Percentiles rank a stretch among this genome's conserved stretches.
Conservation (phyloP, 2,797 vertebrate species). For the Hybognathus amarus region DNA sequence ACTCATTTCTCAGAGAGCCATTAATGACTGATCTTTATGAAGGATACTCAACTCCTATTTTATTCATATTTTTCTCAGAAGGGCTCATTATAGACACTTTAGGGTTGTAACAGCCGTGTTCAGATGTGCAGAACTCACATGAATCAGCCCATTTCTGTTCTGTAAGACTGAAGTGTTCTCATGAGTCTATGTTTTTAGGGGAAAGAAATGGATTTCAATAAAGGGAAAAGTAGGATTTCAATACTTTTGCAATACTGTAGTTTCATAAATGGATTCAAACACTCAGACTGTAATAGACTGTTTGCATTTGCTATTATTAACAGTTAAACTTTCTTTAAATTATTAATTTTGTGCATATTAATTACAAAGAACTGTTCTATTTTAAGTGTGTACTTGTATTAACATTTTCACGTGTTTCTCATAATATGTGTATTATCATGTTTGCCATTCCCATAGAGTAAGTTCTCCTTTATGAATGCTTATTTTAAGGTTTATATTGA, state of each 20-base stretch:
- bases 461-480: not conserved
- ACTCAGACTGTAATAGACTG: not conserved
- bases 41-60: not conserved
- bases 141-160: not conserved
- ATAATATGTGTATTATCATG: not conserved
- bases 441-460: not conserved
- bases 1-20: not conserved
- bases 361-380: not conserved
- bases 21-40: not conserved
- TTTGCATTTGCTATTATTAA: not conserved
- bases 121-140: conserved; percentile 3
- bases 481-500: not conserved
- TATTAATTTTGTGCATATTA: not conserved
- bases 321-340: not conserved
- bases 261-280: not conserved
- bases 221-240: not conserved
- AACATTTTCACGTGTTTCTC: not conserved
- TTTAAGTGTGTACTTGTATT: not conserved
- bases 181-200: not conserved
- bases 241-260: too few species aligned
- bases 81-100: conserved; percentile 19
- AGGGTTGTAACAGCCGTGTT: conserved; percentile 6
- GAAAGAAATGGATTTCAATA: not conserved
- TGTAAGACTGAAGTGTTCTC: not conserved
- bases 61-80: not conserved